Conservation (phyloP, 2,113 vertebrate genomes). For the Paraplagusia blochii region DNA sequence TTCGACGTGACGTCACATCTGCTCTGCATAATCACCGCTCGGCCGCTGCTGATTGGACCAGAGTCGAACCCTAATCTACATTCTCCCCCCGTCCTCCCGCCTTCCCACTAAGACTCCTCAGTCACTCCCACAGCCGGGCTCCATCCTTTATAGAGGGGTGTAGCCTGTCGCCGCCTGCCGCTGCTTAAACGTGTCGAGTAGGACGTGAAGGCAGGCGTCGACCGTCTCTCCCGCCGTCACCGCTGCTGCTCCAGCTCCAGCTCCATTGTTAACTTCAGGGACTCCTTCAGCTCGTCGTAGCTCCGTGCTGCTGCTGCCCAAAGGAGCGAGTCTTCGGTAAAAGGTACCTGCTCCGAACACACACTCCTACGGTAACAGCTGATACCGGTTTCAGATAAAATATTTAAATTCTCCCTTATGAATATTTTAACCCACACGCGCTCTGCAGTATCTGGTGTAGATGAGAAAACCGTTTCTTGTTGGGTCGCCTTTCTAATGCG, state of each 20-base stretch:
- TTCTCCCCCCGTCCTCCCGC: slow-evolving; percentile 20
- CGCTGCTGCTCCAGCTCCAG: background rate
- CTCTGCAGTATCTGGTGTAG: background rate
- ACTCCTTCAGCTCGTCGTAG: background rate
- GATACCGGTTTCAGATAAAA: background rate
- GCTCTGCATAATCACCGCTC: slow-evolving; percentile 53
- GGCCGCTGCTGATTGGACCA: slow-evolving; percentile 59
- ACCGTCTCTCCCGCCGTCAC: no score
- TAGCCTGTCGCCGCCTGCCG: slow-evolving; percentile 23
- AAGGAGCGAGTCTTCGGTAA: slow-evolving; percentile 11
- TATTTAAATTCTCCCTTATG: background rate
- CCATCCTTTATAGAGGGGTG: slow-evolving; percentile 42
- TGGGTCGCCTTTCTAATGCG: slow-evolving; percentile 9
- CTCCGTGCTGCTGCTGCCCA: background rate
- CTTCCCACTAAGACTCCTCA: slow-evolving; percentile 7
- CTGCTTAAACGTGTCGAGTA: slow-evolving; percentile 48
- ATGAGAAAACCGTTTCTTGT: background rate
- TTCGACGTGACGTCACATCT: slow-evolving; percentile 47
- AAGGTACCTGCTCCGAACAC: slow-evolving; percentile 36
- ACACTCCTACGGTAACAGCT: slow-evolving; percentile 2
- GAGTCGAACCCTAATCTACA: slow-evolving; percentile 33
- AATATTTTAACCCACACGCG: background rate
- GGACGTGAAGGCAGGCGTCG: slow-evolving; percentile 23
- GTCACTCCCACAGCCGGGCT: background rate
- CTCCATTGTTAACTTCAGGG: slow-evolving; percentile 45